Evolutionary conservation across 1,140 invertebrate species (phyloP), one percentile per base, ranked within the genome.

Genomic region (Amphibalanus amphitrite): DNA sequence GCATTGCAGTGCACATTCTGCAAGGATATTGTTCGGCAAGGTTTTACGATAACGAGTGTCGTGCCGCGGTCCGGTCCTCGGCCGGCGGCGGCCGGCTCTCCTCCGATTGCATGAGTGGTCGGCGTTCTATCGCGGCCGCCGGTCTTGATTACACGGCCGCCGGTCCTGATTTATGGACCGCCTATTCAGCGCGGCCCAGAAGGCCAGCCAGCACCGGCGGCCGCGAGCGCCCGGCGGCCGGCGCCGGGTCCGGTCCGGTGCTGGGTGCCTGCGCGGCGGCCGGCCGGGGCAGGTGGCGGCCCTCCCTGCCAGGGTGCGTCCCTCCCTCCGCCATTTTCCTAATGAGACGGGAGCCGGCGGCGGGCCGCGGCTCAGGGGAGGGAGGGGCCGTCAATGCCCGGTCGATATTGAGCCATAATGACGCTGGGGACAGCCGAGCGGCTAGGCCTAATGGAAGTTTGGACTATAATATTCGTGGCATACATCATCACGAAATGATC

Each of bases 291-390:
- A 59, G 47, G 47, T 59, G 47, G 13, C 23, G 47, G 13, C 47
- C 47, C 10, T 13, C 17, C 47, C 47, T n/a, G n/a, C 47, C 47
- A 1, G 47, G 47, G 47, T 59, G 47, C 47, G 47, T 59, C 47
- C 47, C 47, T 59, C 47, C 47, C 47, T 59, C 47, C 47, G 47
- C 47, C 47, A 59, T 59, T 59, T 59, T 59, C 47, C 33, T 38
- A 38, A 38, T 38, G 33, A 38, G 33, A 15, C 33, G 4, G 33
- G 33, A 4, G 33, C 33, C 33, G 33, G 33, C 33, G 33, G 33
- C 4, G 33, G 4, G 4, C 15, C 33, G 15, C 33, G 15, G 33
- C 15, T 6, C 4, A 38, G 33, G 33, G 33, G 33, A 38, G 33
- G 33, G 33, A 4, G 4, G 33, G 15, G 33, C 33, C 15, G 33